These are phyloP conservation scores for Forbesichthys papilliferus DNA, from an alignment of 2,113 vertebrate genomes.

Conservation along the genomic window DNA sequence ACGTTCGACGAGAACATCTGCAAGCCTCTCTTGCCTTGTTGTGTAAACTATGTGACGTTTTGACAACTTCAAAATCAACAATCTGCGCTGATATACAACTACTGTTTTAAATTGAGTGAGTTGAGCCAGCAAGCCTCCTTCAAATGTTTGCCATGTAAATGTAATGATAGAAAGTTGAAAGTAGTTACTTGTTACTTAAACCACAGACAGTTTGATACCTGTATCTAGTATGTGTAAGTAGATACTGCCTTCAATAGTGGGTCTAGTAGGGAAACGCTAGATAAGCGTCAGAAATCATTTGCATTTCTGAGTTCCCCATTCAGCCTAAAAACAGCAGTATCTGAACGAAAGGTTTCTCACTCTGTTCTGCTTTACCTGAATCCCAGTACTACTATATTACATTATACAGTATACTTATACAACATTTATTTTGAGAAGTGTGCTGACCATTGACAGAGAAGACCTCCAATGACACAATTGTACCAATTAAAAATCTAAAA, in stretches of 20 bases:
- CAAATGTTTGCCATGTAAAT: slow-evolving; percentile 14
- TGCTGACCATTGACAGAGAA: not conserved
- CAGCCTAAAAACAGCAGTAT: slow-evolving; percentile 50
- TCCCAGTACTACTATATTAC: slow-evolving; percentile 25
- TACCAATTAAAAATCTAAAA: too few species aligned
- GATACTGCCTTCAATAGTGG: slow-evolving; percentile 36
- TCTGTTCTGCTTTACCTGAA: slow-evolving; percentile 67
- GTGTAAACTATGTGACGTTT: slow-evolving; percentile 15
- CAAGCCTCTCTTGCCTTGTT: not conserved
- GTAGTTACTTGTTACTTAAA: not conserved
- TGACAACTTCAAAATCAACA: not conserved
- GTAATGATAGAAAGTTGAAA: not conserved
- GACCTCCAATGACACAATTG: not conserved
- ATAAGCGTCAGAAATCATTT: slow-evolving; percentile 66
- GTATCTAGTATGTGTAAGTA: not conserved
- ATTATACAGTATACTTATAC: slow-evolving; percentile 21
- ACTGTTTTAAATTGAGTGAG: not conserved
- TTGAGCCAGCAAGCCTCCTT: not conserved
- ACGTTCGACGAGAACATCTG: slow-evolving; percentile 20
- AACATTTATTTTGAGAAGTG: slow-evolving; percentile 9
- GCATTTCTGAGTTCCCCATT: slow-evolving; percentile 76
- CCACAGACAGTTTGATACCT: not conserved
- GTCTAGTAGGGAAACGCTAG: slow-evolving; percentile 59
- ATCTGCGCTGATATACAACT: not conserved
- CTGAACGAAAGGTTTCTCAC: slow-evolving; percentile 40